These are phyloP conservation scores for Rhogogaster chlorosoma DNA, from an alignment of 2,888 invertebrate genomes.

Conservation along the genomic window DNA sequence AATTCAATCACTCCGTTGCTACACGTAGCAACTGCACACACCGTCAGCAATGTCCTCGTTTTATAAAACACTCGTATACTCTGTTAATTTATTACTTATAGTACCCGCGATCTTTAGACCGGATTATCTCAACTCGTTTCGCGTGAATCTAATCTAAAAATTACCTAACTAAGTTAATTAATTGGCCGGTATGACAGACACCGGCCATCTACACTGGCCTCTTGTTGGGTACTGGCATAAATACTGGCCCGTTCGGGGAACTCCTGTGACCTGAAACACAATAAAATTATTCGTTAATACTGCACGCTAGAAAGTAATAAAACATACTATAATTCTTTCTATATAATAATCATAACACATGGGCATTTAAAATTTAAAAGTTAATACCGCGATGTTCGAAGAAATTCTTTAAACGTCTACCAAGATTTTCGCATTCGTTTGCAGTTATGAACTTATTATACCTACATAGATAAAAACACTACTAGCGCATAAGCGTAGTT, in stretches of 20 bases:
- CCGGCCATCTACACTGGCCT: conserved; percentile 73
- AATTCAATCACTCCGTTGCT: conserved; percentile 21
- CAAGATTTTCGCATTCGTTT: background rate
- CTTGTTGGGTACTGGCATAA: conserved; percentile 75
- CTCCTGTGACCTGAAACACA: conserved; percentile 70
- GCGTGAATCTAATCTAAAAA: conserved; percentile 53
- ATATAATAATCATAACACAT: background rate
- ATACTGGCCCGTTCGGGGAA: conserved; percentile 74
- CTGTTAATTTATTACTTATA: background rate
- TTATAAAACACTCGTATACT: background rate
- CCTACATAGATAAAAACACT: background rate
- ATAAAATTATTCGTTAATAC: conserved; percentile 42
- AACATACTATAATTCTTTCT: background rate
- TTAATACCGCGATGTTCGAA: background rate
- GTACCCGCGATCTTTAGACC: conserved; percentile 10
- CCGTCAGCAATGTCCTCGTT: background rate
- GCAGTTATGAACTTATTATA: background rate
- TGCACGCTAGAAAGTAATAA: background rate
- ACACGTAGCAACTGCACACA: conserved; percentile 4
- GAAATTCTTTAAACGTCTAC: background rate
- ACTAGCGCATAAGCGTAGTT: background rate
- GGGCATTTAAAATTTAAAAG: background rate
- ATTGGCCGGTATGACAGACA: conserved; percentile 67
- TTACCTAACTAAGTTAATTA: conserved; percentile 70
- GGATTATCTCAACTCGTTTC: conserved; percentile 26